Base-by-base conservation (phyloP, 2,113 vertebrate species). In the Dicentrarchus labrax region DNA sequence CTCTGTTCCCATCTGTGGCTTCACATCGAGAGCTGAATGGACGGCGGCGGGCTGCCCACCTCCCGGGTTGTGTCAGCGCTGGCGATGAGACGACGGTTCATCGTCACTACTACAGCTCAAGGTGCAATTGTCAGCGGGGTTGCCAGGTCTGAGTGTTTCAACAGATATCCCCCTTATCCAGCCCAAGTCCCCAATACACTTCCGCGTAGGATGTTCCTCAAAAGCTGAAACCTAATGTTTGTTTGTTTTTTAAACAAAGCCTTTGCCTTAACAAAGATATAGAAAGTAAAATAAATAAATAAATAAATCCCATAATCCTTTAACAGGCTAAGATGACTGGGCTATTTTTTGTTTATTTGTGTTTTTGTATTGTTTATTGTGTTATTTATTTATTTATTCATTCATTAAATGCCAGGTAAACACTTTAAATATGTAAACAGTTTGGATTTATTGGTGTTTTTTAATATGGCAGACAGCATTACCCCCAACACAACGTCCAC, bases 141-240 rank as follows among this genome's bases (percentile, higher is more conserved):
- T 93, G 92, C 92, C 92, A 93, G 90, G 48, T 92, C 64, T 66
- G 80, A 19, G 13, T 62, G 30, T 79, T 84, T 61, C 16, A 71
- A 45, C 70, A 66, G 48, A 69, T 19, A 89, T 90, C 88, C 88
- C 83, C 84, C 89, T 53, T 53, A 48, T 84, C 38, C 41, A 64
- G 66, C 2, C 11, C 5, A 50, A 4, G 2, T n/a, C 8, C 1
- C 30, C 17, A 9, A 16, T 4, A 6, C 50, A 65, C 62, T 84
- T 86, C 81, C 75, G 74, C 60, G 62, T 65, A 36, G 41, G 21
- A 10, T 41, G 10, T 5, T 65, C 2, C 8, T 30, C 5, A 62
- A 39, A 72, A 45, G 5, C 4, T 19, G 2, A 21, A 36, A 54
- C 4, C n/a, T n/a, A n/a, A n/a, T n/a, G n/a, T n/a, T n/a, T n/a